Base-by-base conservation (phyloP, 92 coral and sea anemone species). In the Siderastrea siderea region DNA sequence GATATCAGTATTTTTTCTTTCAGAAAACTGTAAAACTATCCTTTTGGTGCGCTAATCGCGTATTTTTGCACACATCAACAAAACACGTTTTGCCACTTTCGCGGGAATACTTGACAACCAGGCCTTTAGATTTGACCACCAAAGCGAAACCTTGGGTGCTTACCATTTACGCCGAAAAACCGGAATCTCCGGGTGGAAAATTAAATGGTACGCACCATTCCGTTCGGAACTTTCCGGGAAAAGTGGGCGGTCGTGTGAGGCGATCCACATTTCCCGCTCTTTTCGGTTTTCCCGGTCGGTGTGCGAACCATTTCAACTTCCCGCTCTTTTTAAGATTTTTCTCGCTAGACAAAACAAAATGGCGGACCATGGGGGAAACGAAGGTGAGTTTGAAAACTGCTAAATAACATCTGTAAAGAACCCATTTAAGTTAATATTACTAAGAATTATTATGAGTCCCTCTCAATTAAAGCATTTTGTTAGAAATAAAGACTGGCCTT, bases 91-190 rank as follows among this genome's bases (percentile, higher is more conserved):
- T n/a, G n/a, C n/a, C n/a, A n/a, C n/a, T n/a, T n/a, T n/a, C n/a
- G n/a, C n/a, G n/a, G n/a, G n/a, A n/a, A n/a, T n/a, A n/a, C n/a
- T n/a, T n/a, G n/a, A n/a, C n/a, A n/a, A n/a, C n/a, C n/a, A n/a
- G n/a, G n/a, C n/a, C n/a, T n/a, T n/a, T n/a, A n/a, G n/a, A n/a
- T n/a, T n/a, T n/a, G n/a, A n/a, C n/a, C n/a, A n/a, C n/a, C n/a
- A n/a, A n/a, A n/a, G n/a, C n/a, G 38, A 26, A 26, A 26, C 38
- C 38, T n/a, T n/a, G 87, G 87, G 80, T 72, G 87, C 71, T 84
- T 84, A 84, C 88, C 88, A 84, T 84, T 84, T 59, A 72, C 88
- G 73, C 81, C 70, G 80, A 73, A 84, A 84, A 73, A 57, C 81
- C 81, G 81, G 80, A 84, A 84, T 14, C 48, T 84, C 74, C 81